Evolutionary conservation across 2,797 vertebrate genomes (phyloP).

Genomic region (Thamnophis elegans): DNA sequence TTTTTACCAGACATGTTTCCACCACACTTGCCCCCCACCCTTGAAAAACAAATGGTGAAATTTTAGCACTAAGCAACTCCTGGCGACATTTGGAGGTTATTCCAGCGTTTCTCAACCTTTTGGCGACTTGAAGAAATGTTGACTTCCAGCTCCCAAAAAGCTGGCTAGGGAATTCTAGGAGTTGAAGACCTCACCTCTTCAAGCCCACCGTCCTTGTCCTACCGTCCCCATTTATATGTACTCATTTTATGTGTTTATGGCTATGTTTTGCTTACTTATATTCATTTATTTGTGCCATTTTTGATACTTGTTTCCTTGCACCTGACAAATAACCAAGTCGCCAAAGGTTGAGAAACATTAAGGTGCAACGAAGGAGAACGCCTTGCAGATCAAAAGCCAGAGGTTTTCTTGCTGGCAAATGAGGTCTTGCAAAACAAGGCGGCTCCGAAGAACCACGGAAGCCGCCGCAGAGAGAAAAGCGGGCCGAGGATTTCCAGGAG

Average conservation of each 20-base stretch:
- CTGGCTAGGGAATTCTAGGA: neutral
- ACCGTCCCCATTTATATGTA: no score
- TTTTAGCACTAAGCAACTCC: neutral
- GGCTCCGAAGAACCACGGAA: neutral
- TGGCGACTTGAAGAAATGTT: neutral
- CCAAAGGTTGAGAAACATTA: neutral
- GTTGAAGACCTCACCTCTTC: neutral
- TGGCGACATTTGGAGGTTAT: neutral
- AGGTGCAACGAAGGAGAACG: neutral
- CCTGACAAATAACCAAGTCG: no score
- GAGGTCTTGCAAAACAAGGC: neutral
- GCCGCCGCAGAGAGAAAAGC: no score
- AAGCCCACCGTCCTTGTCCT: neutral
- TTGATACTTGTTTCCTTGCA: no score
- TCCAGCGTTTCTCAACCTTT: neutral
- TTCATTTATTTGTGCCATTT: no score
- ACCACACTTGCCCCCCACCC: neutral
- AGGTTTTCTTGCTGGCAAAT: neutral
- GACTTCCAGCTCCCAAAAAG: neutral
- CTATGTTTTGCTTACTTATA: no score
- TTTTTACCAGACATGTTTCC: neutral
- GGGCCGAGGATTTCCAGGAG: neutral
- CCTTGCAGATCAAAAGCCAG: neutral
- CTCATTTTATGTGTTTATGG: no score
- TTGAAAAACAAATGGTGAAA: neutral